Conservation (phyloP, 2,113 vertebrate genomes). For the Cathartes aura region DNA sequence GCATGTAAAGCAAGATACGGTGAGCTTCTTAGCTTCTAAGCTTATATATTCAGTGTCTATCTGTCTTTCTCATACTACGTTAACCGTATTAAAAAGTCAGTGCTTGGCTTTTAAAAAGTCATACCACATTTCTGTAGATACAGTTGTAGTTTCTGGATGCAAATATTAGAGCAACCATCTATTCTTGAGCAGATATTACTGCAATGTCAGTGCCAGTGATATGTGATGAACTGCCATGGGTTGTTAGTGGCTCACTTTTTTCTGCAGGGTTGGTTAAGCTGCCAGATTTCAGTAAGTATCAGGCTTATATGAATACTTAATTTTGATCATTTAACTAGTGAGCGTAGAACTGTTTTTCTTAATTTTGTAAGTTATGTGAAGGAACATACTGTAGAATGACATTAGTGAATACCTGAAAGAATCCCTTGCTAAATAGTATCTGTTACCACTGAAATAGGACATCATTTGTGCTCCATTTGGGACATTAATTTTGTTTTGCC, state of each 20-base stretch:
- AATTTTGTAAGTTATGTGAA: background rate
- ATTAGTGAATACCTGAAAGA: background rate
- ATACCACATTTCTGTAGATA: background rate
- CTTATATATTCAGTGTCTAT: background rate
- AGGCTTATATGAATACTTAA: background rate
- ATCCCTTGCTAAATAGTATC: background rate
- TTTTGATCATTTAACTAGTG: background rate
- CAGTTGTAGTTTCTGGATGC: background rate
- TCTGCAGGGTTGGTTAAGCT: background rate
- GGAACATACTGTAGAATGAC: background rate
- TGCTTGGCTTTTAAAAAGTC: background rate
- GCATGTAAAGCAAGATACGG: background rate
- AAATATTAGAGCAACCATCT: background rate
- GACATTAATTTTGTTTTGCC: slow-evolving; percentile 14
- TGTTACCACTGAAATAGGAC: background rate
- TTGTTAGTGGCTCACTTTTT: background rate
- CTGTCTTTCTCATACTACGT: background rate
- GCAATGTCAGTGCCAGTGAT: background rate
- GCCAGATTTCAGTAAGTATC: background rate
- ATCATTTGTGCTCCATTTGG: background rate
- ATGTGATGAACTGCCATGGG: background rate
- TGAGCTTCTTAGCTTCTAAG: background rate
- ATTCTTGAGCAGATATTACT: background rate
- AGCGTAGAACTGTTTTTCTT: background rate
- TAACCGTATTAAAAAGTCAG: background rate